A percentile compares a stretch with the other conserved stretches of the same genome.
phyloP scores from a whole-genome alignment of 2,888 invertebrate species.

The Synanthedon formicaeformis region DNA sequence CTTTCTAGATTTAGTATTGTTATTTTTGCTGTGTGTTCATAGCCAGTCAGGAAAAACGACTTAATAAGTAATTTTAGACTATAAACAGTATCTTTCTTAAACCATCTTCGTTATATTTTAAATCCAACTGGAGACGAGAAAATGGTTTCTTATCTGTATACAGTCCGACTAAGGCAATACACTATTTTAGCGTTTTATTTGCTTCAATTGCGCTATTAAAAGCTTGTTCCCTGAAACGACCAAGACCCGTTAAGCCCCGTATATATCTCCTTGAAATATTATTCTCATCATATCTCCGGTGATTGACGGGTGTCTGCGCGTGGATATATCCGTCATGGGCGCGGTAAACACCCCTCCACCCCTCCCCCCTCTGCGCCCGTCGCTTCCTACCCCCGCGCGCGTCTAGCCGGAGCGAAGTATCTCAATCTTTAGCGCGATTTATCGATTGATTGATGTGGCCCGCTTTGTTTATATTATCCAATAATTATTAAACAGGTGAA shows the following conservation, averaged over 20 bases:
- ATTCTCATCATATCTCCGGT: constrained; percentile 62
- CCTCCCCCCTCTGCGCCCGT: constrained; percentile 7
- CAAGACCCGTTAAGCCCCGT: constrained; percentile 28
- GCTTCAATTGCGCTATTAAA: not conserved
- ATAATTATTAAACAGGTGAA: no score
- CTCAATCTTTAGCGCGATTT: constrained; percentile 66
- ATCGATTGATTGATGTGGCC: constrained; percentile 62
- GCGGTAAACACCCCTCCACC: constrained; percentile 39
- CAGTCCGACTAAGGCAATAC: no score
- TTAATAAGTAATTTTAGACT: no score
- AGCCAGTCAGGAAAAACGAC: no score
- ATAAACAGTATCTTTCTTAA: no score
- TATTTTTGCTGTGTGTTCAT: no score
- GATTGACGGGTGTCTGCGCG: constrained; percentile 66
- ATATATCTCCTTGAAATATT: constrained; percentile 44
- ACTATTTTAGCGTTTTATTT: no score
- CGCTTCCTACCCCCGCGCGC: constrained; percentile 12
- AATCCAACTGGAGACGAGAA: no score
- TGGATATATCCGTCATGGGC: constrained; percentile 64
- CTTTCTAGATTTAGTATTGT: no score
- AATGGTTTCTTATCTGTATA: no score
- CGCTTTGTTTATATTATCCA: not conserved
- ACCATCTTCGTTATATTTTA: no score
- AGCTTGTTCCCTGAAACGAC: constrained; percentile 6
- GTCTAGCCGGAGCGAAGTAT: constrained; percentile 45